Evolutionary conservation across 1,140 invertebrate species (phyloP).

Genomic region (Hylyphantes graminicola): DNA sequence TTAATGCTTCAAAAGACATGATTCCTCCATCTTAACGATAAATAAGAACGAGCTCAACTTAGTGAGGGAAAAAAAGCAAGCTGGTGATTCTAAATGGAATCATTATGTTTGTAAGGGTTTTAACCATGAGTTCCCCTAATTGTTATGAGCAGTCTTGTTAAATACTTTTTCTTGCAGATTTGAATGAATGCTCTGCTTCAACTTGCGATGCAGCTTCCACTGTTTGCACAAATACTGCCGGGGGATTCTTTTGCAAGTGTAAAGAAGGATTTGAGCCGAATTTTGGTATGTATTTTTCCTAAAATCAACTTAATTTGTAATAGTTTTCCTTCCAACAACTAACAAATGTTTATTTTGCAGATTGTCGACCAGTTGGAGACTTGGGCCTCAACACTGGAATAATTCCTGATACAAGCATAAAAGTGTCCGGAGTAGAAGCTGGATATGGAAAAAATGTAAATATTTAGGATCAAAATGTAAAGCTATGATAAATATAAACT

Average conservation of each 20-base stretch:
- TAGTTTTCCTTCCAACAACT: not conserved
- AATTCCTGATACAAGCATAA: conserved; percentile 89
- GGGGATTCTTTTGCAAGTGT: conserved; percentile 93
- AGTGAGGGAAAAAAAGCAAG: no score
- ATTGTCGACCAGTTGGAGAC: conserved; percentile 89
- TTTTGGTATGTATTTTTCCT: conserved; percentile 70
- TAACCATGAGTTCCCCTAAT: no score
- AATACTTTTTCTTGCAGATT: conserved; percentile 73
- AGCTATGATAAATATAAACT: no score
- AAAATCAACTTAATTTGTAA: not conserved
- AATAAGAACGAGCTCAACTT: no score
- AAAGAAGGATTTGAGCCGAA: conserved; percentile 85
- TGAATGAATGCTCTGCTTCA: conserved; percentile 89
- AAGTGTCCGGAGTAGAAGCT: conserved; percentile 82
- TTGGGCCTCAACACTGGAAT: conserved; percentile 88
- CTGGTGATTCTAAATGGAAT: no score
- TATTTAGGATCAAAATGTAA: no score
- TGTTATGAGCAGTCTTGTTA: not conserved
- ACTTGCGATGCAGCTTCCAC: conserved; percentile 92
- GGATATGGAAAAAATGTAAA: conserved; percentile 84
- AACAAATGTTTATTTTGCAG: conserved; percentile 65
- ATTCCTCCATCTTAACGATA: no score
- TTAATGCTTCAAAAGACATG: no score
- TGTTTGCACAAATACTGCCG: conserved; percentile 89
- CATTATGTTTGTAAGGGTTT: no score